Percentiles rank a stretch among this genome's conserved stretches.
phyloP scores from a whole-genome alignment of 1,140 invertebrate species.

The Drosophila novamexicana region DNA sequence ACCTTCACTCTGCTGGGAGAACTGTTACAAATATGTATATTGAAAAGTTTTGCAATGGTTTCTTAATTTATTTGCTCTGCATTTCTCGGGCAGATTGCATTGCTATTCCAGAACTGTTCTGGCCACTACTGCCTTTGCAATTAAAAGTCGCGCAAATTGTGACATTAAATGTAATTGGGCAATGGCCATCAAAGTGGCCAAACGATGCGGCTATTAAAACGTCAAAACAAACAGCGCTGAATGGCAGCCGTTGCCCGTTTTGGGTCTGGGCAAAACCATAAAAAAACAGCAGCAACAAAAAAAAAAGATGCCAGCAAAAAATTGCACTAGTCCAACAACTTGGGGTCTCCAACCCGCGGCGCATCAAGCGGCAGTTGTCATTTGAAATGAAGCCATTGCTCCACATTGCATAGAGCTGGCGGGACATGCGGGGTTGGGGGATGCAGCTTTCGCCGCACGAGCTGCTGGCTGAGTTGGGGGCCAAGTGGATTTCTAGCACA shows the following conservation, averaged over 20 bases:
- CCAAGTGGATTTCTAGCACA: slow-evolving; percentile 77
- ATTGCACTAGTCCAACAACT: slow-evolving; percentile 43
- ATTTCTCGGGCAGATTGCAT: background rate
- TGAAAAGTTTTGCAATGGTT: background rate
- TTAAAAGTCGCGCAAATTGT: slow-evolving; percentile 62
- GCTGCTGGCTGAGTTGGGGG: slow-evolving; percentile 25
- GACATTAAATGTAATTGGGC: slow-evolving; percentile 66
- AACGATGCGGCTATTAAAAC: slow-evolving; percentile 72
- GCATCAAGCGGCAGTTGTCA: slow-evolving; percentile 73
- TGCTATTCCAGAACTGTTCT: background rate
- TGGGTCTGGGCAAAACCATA: slow-evolving; percentile 54
- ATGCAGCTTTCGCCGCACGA: slow-evolving; percentile 57
- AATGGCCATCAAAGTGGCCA: slow-evolving; percentile 51
- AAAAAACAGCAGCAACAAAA: slow-evolving; percentile 32
- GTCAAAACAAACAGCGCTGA: slow-evolving; percentile 68
- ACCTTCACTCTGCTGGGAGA: background rate
- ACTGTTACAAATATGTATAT: background rate
- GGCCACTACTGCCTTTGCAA: slow-evolving; percentile 1
- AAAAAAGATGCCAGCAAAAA: slow-evolving; percentile 11
- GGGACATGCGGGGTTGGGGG: background rate
- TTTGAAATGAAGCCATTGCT: slow-evolving; percentile 78
- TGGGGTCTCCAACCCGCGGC: slow-evolving; percentile 56
- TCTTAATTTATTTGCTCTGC: background rate
- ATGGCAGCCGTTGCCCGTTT: slow-evolving; percentile 58
- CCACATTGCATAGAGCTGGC: slow-evolving; percentile 48